These are phyloP conservation scores for Etheostoma nigrum DNA, from an alignment of 2,797 vertebrate species.

Conservation along the genomic window DNA sequence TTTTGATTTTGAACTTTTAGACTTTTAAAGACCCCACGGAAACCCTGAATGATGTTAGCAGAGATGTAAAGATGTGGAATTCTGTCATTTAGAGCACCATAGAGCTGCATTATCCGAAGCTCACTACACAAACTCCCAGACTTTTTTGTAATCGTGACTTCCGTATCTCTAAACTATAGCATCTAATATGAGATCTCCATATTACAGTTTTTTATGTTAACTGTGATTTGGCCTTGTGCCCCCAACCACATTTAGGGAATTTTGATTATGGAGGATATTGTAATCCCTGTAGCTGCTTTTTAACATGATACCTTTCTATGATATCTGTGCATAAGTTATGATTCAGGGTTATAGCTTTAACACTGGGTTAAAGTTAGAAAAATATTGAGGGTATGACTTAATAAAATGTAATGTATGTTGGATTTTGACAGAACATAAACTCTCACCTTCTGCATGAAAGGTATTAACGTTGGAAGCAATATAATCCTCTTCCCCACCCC, in stretches of 20 bases:
- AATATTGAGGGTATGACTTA: neutral
- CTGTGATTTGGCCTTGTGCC: neutral
- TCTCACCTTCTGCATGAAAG: neutral
- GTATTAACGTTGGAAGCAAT: too few relatives aligned
- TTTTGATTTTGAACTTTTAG: too few relatives aligned
- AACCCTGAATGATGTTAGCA: neutral
- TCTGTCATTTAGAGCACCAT: neutral
- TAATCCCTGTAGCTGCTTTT: neutral
- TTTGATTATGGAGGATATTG: too few relatives aligned
- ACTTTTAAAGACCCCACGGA: too few relatives aligned
- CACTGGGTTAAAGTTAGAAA: neutral
- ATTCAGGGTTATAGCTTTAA: neutral
- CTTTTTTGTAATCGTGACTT: neutral
- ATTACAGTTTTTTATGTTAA: too few relatives aligned
- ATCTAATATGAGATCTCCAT: neutral
- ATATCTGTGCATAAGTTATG: too few relatives aligned
- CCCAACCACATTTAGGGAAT: too few relatives aligned
- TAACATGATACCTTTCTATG: too few relatives aligned
- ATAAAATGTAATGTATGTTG: neutral
- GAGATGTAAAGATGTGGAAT: neutral
- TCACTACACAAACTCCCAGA: neutral
- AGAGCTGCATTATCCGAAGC: neutral
- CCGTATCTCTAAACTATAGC: neutral
- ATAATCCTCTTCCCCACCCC: too few relatives aligned
- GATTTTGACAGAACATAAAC: neutral